A percentile compares a stretch with the other conserved stretches of the same genome.
These are phyloP conservation scores for Hetaerina titia DNA, from an alignment of 2,888 invertebrate species.

Conservation along the genomic window DNA sequence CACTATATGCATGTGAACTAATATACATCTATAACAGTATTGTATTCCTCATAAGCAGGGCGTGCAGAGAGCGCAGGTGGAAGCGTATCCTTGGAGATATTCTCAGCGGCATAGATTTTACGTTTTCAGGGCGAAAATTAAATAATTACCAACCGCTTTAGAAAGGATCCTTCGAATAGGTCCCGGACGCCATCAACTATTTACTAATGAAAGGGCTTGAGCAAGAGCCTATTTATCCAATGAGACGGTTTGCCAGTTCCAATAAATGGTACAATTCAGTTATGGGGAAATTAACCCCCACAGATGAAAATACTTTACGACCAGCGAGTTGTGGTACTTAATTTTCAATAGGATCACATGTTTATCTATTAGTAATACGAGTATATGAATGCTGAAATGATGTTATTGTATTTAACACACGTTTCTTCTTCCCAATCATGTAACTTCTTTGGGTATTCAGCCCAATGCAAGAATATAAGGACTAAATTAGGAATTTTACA, in stretches of 20 bases:
- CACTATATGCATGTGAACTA: neutral
- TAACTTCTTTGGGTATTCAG: too few species aligned
- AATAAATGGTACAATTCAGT: too few species aligned
- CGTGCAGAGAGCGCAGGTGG: neutral
- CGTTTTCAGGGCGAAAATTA: neutral
- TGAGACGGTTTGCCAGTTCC: too few species aligned
- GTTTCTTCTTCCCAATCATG: too few species aligned
- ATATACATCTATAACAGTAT: neutral
- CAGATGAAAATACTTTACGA: too few species aligned
- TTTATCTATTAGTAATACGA: too few species aligned
- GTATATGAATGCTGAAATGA: too few species aligned
- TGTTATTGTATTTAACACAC: too few species aligned
- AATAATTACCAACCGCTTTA: neutral
- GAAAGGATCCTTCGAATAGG: neutral
- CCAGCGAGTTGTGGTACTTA: too few species aligned
- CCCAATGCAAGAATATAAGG: too few species aligned
- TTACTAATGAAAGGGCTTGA: neutral
- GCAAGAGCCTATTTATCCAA: neutral
- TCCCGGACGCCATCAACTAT: neutral
- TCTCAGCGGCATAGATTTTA: neutral
- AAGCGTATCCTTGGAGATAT: neutral
- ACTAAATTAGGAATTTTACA: neutral
- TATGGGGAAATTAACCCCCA: too few species aligned
- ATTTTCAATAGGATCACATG: too few species aligned
- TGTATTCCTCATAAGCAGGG: neutral